Percentiles rank a stretch among this genome's conserved stretches.
Evolutionary conservation across 2,113 vertebrate genomes (phyloP).

Genomic region (Phasianus colchicus): DNA sequence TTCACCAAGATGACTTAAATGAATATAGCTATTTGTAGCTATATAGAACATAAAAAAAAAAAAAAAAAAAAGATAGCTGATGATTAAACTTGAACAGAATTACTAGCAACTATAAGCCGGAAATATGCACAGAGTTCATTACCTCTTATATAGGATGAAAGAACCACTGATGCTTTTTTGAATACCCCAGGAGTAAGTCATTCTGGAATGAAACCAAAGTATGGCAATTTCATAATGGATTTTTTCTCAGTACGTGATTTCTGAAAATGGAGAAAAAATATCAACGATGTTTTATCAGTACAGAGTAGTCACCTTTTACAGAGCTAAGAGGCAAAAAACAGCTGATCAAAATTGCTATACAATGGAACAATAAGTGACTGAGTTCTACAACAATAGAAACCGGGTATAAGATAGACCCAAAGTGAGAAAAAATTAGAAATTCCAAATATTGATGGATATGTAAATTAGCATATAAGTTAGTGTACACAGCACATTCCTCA

Average conservation of each 20-base stretch:
- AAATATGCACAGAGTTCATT: background rate
- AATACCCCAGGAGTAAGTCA: background rate
- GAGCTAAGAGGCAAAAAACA: background rate
- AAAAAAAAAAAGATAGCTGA: background rate
- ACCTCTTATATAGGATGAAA: background rate
- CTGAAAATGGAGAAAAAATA: background rate
- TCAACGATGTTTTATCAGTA: background rate
- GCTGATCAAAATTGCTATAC: background rate
- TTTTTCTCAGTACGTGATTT: background rate
- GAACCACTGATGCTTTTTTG: background rate
- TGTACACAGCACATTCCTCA: background rate
- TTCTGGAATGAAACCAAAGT: background rate
- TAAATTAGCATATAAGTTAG: background rate
- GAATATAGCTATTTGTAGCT: background rate
- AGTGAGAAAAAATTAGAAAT: background rate
- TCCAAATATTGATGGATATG: background rate
- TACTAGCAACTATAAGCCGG: background rate
- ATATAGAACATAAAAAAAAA: background rate
- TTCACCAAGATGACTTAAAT: background rate
- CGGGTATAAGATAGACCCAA: background rate
- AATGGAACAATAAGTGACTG: background rate
- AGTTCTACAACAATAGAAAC: background rate
- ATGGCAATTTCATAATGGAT: background rate
- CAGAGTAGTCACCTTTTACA: background rate
- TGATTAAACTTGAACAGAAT: background rate